Evolutionary conservation across 92 coral and sea anemone species (phyloP).

Genomic region (Bergia puertoricense): DNA sequence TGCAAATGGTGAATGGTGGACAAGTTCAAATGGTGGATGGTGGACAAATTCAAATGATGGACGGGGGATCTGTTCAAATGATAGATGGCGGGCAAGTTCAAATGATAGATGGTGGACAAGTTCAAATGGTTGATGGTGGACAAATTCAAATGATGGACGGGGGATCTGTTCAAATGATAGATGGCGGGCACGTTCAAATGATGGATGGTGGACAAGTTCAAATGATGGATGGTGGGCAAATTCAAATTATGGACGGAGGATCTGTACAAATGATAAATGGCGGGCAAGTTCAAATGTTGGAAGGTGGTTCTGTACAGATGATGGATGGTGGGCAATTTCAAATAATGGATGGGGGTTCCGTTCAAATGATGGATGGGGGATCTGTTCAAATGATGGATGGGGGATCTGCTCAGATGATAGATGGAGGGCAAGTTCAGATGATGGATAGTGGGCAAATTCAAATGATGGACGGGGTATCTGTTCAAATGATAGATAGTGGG

Average conservation of each 20-base stretch:
- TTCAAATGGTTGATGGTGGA: not conserved
- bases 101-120: not conserved
- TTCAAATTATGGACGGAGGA: slow-evolving; percentile 2
- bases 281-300: not conserved
- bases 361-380: slow-evolving; percentile 25
- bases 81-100: not conserved
- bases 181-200: slow-evolving; percentile 1
- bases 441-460: slow-evolving; percentile 12
- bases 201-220: not conserved
- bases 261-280: slow-evolving; percentile 2
- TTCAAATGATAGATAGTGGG: slow-evolving; percentile 20
- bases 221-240: not conserved
- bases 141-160: not conserved
- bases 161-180: not conserved
- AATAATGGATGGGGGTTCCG: not conserved
- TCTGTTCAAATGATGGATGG: slow-evolving; percentile 16
- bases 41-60: not conserved
- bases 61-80: not conserved
- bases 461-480: slow-evolving; percentile 8
- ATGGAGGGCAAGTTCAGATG: slow-evolving; percentile 25
- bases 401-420: slow-evolving; percentile 11
- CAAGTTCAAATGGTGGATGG: slow-evolving; percentile 5
- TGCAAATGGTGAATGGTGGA: not conserved
- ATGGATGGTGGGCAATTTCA: not conserved
- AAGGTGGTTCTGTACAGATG: not conserved